Evolutionary conservation across 2,797 vertebrate species (phyloP).

Genomic region (Hirundo rustica): DNA sequence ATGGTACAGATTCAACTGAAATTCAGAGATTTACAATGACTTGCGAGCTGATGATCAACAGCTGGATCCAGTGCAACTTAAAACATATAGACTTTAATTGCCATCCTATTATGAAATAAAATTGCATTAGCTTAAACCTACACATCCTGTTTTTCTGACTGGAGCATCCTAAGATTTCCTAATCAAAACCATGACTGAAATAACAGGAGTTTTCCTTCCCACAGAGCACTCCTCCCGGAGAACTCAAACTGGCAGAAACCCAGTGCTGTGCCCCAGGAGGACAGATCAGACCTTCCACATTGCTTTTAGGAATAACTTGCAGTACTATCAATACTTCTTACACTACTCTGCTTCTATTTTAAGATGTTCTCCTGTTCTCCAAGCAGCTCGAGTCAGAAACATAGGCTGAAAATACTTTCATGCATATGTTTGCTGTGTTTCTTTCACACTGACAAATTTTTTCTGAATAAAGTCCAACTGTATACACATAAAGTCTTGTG

Average conservation of each 20-base stretch:
- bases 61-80: not conserved
- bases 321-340: not conserved
- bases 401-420: not conserved
- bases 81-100: not conserved
- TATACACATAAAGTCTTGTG: not conserved
- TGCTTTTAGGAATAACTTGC: not conserved
- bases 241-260: not conserved
- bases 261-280: not conserved
- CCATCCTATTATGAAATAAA: not conserved
- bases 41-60: not conserved
- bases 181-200: slow-evolving; percentile 25
- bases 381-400: not conserved
- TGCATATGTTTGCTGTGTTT: not conserved
- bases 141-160: slow-evolving; percentile 36
- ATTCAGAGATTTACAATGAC: not conserved
- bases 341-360: not conserved
- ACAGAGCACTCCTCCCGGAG: not conserved
- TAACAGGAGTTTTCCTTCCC: not conserved
- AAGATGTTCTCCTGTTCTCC: not conserved
- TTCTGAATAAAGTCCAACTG: not conserved
- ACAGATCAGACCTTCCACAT: not conserved
- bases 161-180: slow-evolving; percentile 15
- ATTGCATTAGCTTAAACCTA: slow-evolving; percentile 20
- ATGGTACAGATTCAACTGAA: not conserved
- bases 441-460: not conserved